Conservation (phyloP, 2,797 vertebrate species). For the Ctenopoma kingsleyae region DNA sequence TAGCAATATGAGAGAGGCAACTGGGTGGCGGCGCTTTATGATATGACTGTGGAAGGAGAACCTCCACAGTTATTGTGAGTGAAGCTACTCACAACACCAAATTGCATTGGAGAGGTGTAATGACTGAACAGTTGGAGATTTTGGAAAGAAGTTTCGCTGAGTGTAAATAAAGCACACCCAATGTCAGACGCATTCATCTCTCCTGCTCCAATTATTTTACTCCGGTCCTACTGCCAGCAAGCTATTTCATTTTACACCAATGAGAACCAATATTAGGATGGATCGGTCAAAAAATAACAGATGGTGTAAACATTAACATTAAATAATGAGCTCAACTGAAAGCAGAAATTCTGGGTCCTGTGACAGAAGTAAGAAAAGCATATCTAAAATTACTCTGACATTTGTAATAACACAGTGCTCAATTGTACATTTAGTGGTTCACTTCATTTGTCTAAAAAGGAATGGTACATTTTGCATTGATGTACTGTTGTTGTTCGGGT, state of each 20-base stretch:
- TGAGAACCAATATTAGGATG: slow-evolving; percentile 10
- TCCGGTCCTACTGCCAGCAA: slow-evolving; percentile 2
- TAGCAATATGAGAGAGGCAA: slow-evolving; percentile 31
- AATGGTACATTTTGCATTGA: not conserved
- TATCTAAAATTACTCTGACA: slow-evolving; percentile 16
- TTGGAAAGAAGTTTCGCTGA: slow-evolving; percentile 23
- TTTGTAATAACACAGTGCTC: slow-evolving; percentile 18
- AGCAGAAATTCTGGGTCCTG: slow-evolving; percentile 3
- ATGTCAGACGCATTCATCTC: slow-evolving; percentile 21
- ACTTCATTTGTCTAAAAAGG: not conserved
- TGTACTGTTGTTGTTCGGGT: not conserved
- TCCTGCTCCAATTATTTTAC: slow-evolving; percentile 16
- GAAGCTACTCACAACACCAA: slow-evolving; percentile 22
- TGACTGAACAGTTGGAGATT: slow-evolving; percentile 30
- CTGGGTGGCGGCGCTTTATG: slow-evolving; percentile 25
- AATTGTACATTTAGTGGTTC: not conserved
- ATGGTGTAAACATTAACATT: slow-evolving; percentile 1
- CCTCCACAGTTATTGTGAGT: no score
- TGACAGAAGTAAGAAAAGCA: slow-evolving; percentile 7
- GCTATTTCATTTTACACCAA: slow-evolving; percentile 20
- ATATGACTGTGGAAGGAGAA: slow-evolving; percentile 30
- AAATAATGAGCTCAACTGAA: not conserved
- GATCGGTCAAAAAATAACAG: slow-evolving; percentile 15
- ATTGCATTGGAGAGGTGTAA: slow-evolving; percentile 15
- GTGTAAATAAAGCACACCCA: slow-evolving; percentile 25